These are phyloP conservation scores for Xylocampa areola DNA, from an alignment of 2,888 invertebrate species.

Conservation along the genomic window DNA sequence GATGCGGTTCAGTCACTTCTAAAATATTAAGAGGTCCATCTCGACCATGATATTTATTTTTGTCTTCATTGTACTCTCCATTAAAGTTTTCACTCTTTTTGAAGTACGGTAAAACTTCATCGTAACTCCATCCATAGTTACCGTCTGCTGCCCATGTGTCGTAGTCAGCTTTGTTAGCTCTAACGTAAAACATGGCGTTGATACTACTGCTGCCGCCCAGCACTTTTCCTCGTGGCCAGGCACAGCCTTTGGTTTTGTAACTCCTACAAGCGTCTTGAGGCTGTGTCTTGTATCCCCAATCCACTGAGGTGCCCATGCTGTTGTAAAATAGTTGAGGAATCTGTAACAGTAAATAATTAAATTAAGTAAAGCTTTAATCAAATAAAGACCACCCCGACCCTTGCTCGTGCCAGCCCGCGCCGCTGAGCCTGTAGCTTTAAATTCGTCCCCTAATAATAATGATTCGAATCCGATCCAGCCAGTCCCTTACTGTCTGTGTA, in stretches of 20 bases:
- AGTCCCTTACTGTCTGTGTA: too few species aligned
- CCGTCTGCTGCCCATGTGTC: slow-evolving; percentile 88
- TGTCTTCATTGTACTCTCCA: slow-evolving; percentile 53
- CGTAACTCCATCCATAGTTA: slow-evolving; percentile 89
- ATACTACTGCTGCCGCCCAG: slow-evolving; percentile 90
- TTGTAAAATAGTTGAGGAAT: slow-evolving; percentile 71
- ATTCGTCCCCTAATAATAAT: too few species aligned
- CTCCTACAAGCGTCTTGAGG: slow-evolving; percentile 81
- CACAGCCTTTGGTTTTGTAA: slow-evolving; percentile 74
- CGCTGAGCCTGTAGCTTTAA: too few species aligned
- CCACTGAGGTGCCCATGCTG: slow-evolving; percentile 71
- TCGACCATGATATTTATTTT: slow-evolving; percentile 71
- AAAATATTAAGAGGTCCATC: slow-evolving; percentile 77
- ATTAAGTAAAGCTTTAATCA: too few species aligned
- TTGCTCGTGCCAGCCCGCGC: too few species aligned
- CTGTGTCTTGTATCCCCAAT: slow-evolving; percentile 90
- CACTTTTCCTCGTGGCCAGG: slow-evolving; percentile 91
- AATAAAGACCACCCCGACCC: too few species aligned
- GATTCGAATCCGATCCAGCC: too few species aligned
- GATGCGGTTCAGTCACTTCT: slow-evolving; percentile 62
- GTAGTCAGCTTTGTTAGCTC: slow-evolving; percentile 88
- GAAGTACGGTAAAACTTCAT: slow-evolving; percentile 86
- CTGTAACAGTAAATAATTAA: too few species aligned
- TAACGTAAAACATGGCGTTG: slow-evolving; percentile 90
- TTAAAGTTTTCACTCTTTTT: slow-evolving; percentile 85